Percentiles rank a stretch among this genome's conserved stretches.
phyloP scores from a whole-genome alignment of 2,797 vertebrate genomes.

The Sardinella longiceps region DNA sequence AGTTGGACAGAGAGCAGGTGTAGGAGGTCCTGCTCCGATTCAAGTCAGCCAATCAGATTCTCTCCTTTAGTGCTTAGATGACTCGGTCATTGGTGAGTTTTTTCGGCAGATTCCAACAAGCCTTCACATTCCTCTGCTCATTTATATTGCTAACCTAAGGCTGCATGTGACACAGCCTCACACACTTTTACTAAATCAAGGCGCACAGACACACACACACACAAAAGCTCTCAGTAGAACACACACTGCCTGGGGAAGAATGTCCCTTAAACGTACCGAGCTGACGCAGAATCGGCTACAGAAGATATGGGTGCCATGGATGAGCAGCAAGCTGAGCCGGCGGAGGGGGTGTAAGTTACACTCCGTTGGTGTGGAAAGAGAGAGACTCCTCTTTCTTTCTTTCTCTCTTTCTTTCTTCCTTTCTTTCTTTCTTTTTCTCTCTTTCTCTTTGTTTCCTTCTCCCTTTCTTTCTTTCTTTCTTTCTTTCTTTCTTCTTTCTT shows the following conservation, averaged over 20 bases:
- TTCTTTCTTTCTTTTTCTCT: background rate
- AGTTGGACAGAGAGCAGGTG: slow-evolving; percentile 22
- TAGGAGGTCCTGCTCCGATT: background rate
- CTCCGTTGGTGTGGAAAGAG: background rate
- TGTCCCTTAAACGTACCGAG: slow-evolving; percentile 68
- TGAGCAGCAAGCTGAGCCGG: slow-evolving; percentile 71
- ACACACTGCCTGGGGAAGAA: slow-evolving; percentile 50
- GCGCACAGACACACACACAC: slow-evolving; percentile 28
- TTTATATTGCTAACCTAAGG: background rate
- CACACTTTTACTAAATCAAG: background rate
- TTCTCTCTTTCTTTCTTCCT: too few species aligned
- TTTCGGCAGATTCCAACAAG: slow-evolving; percentile 34
- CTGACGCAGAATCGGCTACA: slow-evolving; percentile 83
- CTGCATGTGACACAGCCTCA: background rate
- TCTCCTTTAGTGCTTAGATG: background rate
- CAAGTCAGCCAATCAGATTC: slow-evolving; percentile 23
- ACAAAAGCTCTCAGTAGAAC: background rate
- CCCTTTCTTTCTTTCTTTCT: background rate
- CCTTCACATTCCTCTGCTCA: background rate
- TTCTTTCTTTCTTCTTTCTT: background rate
- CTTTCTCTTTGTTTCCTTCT: background rate
- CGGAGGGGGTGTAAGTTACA: slow-evolving; percentile 85
- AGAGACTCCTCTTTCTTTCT: background rate
- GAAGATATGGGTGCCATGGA: slow-evolving; percentile 85
- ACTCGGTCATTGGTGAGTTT: background rate